Conservation (phyloP, 30 jellyfish, hydroid and myxozoan genomes). For the Haliclystus octoradiatus region DNA sequence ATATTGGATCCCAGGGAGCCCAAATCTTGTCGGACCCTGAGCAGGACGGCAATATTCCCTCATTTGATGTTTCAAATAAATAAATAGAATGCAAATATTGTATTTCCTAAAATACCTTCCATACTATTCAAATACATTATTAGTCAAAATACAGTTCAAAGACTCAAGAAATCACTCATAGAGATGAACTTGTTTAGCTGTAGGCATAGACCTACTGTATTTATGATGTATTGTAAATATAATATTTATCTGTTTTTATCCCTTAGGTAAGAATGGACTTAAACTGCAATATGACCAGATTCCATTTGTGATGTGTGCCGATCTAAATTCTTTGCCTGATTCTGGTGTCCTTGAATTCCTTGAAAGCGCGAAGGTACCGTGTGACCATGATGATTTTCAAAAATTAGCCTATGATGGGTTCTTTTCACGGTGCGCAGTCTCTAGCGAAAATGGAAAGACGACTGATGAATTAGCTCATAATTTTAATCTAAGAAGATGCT, state of each 20-base stretch:
- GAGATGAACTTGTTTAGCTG: neutral
- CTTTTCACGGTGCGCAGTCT: constrained; percentile 58
- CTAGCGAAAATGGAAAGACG: constrained; percentile 50
- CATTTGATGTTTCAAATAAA: too few species aligned
- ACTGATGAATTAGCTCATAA: constrained; percentile 61
- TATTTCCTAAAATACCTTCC: too few species aligned
- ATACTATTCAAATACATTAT: too few species aligned
- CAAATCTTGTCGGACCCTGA: too few species aligned
- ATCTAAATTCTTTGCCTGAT: constrained; percentile 79
- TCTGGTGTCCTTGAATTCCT: constrained; percentile 89
- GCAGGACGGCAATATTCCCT: too few species aligned
- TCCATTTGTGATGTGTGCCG: constrained; percentile 83
- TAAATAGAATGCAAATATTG: too few species aligned
- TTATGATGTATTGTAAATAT: neutral
- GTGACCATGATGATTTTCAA: constrained; percentile 83
- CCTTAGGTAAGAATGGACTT: constrained; percentile 49
- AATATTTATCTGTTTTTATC: neutral
- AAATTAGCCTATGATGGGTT: constrained; percentile 65
- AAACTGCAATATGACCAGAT: constrained; percentile 20
- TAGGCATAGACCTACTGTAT: neutral
- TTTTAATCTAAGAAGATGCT: constrained; percentile 57
- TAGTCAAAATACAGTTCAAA: neutral
- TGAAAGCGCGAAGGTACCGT: constrained; percentile 56
- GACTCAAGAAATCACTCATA: neutral
- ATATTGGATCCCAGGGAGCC: too few species aligned